Base-by-base conservation (phyloP, 1,140 invertebrate genomes). In the Anoplolepis gracilipes region DNA sequence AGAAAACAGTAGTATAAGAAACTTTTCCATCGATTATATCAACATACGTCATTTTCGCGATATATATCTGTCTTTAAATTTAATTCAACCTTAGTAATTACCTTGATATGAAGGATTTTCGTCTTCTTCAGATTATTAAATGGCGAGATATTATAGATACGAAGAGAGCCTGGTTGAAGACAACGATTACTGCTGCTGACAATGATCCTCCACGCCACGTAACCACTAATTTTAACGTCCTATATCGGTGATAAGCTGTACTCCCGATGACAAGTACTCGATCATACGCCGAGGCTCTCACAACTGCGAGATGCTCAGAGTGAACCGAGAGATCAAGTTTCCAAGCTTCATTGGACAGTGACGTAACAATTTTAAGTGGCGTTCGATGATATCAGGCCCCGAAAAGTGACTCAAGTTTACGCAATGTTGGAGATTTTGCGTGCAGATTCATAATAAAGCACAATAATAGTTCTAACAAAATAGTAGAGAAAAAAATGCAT, bases 251-350 rank as follows among this genome's bases (percentile, higher is more conserved):
- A 0, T n/a, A 59, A 61, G 33, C 59, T 77, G 36, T 77, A 46
- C 57, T 77, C 16, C 13, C 30, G 36, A 62, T 42, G 36, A 62
- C 5, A 10, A 49, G 10, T 64, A 64, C 19, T 49, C 59, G 19
- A 62, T 30, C 22, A 69, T 64, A 11, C 30, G 46, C 46, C 49
- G 46, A 39, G n/a, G 39, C 77, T 69, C 59, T 49, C 33, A 16
- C 30, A 30, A 79, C 77, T 79, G 62, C 16, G 36, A 42, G 22
- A 79, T 79, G 49, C 53, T 36, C 62, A 42, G 64, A 22, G 22
- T 33, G 4, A 55, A 64, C 25, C 39, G 49, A 8, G 46, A 79
- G 53, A 79, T 30, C 46, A 55, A 79, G 49, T 69, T 69, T 65
- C 39, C 65, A 16, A 30, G 36, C n/a, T 13, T 67, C 65, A 8